phyloP scores from a whole-genome alignment of 1,140 invertebrate species.

The Telenomus remus region DNA sequence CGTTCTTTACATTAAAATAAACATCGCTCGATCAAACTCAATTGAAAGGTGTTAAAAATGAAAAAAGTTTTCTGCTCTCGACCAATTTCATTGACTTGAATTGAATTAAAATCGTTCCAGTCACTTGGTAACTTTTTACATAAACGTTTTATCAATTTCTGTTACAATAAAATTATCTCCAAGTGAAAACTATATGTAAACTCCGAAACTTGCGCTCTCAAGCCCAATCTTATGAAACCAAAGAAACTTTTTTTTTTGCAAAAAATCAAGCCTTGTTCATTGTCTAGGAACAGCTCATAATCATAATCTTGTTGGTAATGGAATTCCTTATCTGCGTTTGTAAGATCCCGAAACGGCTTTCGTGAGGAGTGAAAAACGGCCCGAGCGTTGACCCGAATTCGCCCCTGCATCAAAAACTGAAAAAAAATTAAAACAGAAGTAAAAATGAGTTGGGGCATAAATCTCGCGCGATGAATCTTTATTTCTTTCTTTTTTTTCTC shows the following conservation, averaged over 20 bases:
- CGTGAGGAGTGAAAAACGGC: constrained; percentile 54
- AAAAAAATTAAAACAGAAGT: constrained; percentile 3
- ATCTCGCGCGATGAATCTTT: constrained; percentile 6
- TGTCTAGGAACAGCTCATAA: constrained; percentile 1
- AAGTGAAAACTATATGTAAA: no score
- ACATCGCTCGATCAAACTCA: no score
- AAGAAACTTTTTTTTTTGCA: background rate
- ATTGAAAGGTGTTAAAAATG: no score
- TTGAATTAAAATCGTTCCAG: no score
- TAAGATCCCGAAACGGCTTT: constrained; percentile 27
- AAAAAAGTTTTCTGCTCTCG: no score
- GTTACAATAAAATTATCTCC: no score
- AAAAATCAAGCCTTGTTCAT: background rate
- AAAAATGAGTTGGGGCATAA: constrained; percentile 41
- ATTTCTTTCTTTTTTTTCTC: background rate
- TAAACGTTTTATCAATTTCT: no score
- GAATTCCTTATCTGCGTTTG: constrained; percentile 49
- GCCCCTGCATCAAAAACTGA: background rate
- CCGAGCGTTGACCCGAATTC: constrained; percentile 34
- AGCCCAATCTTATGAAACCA: background rate
- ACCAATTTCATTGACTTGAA: no score
- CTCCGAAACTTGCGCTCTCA: no score
- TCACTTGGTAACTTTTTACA: no score
- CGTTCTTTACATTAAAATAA: no score
- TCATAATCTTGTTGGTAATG: constrained; percentile 41